phyloP scores from a whole-genome alignment of 2,888 invertebrate species.

The Chironomus riparius region DNA sequence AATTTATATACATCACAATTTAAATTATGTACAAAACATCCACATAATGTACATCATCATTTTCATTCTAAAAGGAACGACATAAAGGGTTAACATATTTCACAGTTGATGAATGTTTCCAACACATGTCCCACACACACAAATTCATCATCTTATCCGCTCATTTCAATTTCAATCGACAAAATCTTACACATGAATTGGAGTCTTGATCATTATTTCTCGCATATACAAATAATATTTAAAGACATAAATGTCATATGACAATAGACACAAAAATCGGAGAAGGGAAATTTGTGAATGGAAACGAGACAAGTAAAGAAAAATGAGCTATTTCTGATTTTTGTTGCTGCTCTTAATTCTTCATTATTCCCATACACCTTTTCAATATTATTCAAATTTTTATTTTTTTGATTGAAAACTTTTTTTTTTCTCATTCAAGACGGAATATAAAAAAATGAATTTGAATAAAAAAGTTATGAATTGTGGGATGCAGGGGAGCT shows the following conservation, averaged over 20 bases:
- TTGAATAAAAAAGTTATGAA: too few relatives aligned
- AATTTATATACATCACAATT: too few relatives aligned
- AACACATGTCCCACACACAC: not conserved
- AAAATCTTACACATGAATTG: not conserved
- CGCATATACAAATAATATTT: not conserved
- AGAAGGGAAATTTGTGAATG: too few relatives aligned
- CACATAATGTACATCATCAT: too few relatives aligned
- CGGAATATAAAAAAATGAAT: too few relatives aligned
- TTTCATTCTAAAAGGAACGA: not conserved
- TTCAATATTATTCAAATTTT: not conserved
- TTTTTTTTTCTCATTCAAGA: not conserved
- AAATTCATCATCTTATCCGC: not conserved
- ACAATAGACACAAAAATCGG: slow-evolving; percentile 8
- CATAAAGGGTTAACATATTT: not conserved
- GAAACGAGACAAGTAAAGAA: too few relatives aligned
- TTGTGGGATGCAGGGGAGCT: too few relatives aligned
- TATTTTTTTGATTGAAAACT: not conserved
- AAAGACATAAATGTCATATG: slow-evolving; percentile 8
- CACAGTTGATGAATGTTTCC: not conserved
- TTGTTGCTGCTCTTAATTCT: not conserved
- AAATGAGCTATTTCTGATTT: not conserved
- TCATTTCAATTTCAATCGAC: not conserved
- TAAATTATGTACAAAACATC: too few relatives aligned
- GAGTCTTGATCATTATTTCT: slow-evolving; percentile 1
- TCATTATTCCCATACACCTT: slow-evolving; percentile 1